Conservation (phyloP, 2,888 invertebrate species). For the Drosophila falleni region DNA sequence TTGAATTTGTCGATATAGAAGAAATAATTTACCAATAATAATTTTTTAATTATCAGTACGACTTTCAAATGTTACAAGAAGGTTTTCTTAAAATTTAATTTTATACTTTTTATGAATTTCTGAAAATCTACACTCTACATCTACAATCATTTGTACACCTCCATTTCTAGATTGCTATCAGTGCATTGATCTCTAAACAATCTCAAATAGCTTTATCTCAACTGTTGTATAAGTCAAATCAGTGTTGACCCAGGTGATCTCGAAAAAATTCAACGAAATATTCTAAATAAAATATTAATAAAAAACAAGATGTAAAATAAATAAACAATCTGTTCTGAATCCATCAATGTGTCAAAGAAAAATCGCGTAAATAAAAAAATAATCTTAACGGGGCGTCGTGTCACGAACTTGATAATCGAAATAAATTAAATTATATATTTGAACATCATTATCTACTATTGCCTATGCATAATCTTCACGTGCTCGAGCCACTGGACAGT, state of each 20-base stretch:
- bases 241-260: conserved; percentile 35
- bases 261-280: not conserved
- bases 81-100: too few species aligned
- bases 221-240: conserved; percentile 27
- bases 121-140: too few species aligned
- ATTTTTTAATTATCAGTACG: too few species aligned
- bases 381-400: not conserved
- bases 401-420: not conserved
- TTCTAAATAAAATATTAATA: not conserved
- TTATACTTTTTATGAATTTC: too few species aligned
- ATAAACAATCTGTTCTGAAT: conserved; percentile 5
- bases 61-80: too few species aligned
- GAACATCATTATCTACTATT: conserved; percentile 2
- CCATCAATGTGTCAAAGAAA: conserved; percentile 23
- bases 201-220: conserved; percentile 14
- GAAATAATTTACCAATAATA: too few species aligned
- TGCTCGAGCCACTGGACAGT: not conserved
- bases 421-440: conserved; percentile 9
- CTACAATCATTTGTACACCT: not conserved
- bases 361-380: conserved; percentile 6
- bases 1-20: too few species aligned
- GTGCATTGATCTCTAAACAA: conserved; percentile 33
- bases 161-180: not conserved
- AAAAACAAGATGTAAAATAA: conserved; percentile 3
- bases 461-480: not conserved